Percentiles rank a stretch among this genome's conserved stretches.
phyloP scores from a whole-genome alignment of 2,888 invertebrate species.

The Amiota mariae region DNA sequence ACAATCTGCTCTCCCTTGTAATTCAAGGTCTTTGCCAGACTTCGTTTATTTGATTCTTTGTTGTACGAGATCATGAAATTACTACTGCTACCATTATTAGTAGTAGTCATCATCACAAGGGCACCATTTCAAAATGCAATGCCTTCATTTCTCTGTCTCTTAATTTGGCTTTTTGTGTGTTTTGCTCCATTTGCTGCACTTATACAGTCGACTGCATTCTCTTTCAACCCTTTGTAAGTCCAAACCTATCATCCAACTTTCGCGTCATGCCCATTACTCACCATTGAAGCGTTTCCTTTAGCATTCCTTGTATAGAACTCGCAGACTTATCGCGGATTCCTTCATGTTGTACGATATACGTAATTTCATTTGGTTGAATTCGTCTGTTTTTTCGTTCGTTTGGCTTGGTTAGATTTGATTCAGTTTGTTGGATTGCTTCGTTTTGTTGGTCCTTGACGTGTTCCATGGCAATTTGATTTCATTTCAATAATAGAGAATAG shows the following conservation, averaged over 20 bases:
- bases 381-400: neutral
- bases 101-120: conserved; percentile 18
- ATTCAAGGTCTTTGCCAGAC: conserved; percentile 34
- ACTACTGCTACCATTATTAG: conserved; percentile 15
- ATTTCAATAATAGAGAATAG: conserved; percentile 65
- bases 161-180: conserved; percentile 44
- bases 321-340: conserved; percentile 5
- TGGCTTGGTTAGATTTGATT: conserved; percentile 44
- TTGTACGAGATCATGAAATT: neutral
- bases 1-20: neutral
- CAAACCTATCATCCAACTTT: too few species aligned
- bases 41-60: conserved; percentile 21
- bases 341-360: conserved; percentile 23
- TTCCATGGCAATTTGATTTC: conserved; percentile 56
- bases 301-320: neutral
- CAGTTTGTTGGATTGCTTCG: conserved; percentile 44
- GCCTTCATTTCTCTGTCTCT: neutral
- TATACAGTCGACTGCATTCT: neutral
- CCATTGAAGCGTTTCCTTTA: conserved; percentile 17
- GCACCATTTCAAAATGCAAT: neutral
- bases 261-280: neutral
- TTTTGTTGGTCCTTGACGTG: conserved; percentile 47
- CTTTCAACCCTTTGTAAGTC: too few species aligned
- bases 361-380: conserved; percentile 49
- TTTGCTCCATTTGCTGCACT: conserved; percentile 61